These are phyloP conservation scores for Thinocorus orbignyianus DNA, from an alignment of 2,113 vertebrate species.

Conservation along the genomic window DNA sequence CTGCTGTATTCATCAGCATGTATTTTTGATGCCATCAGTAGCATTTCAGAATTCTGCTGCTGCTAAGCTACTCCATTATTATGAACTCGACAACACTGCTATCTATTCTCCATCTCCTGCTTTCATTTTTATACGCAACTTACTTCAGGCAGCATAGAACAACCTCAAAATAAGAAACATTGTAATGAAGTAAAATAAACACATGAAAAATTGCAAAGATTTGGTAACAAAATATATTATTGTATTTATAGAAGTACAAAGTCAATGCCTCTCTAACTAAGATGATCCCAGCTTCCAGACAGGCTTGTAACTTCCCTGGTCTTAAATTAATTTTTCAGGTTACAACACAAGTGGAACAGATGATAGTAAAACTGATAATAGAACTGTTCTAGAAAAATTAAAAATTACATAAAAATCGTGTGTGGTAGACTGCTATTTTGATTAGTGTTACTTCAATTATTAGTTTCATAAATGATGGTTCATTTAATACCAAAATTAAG, in stretches of 20 bases:
- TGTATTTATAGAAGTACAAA: background rate
- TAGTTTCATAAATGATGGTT: background rate
- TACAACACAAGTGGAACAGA: background rate
- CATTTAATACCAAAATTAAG: constrained; percentile 22
- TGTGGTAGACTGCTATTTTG: constrained; percentile 15
- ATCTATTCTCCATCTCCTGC: background rate
- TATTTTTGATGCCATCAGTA: background rate
- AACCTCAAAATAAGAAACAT: background rate
- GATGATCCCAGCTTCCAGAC: background rate
- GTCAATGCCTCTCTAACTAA: background rate
- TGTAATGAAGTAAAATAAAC: background rate
- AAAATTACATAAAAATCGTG: constrained; percentile 50
- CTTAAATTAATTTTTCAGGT: background rate
- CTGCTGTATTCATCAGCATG: background rate
- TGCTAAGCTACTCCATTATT: background rate
- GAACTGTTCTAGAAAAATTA: constrained; percentile 61
- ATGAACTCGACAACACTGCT: background rate
- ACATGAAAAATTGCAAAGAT: background rate
- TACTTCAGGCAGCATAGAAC: background rate
- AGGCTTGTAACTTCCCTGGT: background rate
- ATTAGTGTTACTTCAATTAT: constrained; percentile 11
- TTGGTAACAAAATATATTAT: background rate
- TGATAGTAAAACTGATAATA: background rate
- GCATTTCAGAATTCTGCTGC: background rate
- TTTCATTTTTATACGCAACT: background rate